Conservation (phyloP, 2,797 vertebrate species). For the Periophthalmus magnuspinnatus region DNA sequence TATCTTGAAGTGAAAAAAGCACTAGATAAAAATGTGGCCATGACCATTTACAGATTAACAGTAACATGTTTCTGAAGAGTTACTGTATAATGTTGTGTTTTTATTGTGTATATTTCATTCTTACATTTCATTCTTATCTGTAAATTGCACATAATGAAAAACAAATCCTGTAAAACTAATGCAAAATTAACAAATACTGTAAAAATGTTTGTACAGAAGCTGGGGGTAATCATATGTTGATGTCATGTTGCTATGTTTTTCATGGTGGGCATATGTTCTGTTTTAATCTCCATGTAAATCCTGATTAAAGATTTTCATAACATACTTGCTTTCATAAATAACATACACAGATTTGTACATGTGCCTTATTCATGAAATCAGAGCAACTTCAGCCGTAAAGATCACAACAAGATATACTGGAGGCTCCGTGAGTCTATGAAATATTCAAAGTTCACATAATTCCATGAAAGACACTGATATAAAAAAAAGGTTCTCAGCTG, state of each 20-base stretch:
- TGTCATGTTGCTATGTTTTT: not conserved
- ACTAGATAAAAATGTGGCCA: too few species aligned
- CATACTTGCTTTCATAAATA: slow-evolving; percentile 16
- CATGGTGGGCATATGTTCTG: slow-evolving; percentile 24
- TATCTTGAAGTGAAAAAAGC: too few species aligned
- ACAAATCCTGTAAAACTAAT: too few species aligned
- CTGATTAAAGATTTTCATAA: slow-evolving; percentile 22
- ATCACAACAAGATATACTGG: not conserved
- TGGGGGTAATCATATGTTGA: slow-evolving; percentile 1
- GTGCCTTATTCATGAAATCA: slow-evolving; percentile 11
- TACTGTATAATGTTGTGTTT: too few species aligned
- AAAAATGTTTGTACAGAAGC: not conserved
- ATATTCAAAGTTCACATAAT: not conserved
- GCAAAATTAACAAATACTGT: not conserved
- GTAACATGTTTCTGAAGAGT: too few species aligned
- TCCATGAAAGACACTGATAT: not conserved
- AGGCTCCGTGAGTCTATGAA: too few species aligned
- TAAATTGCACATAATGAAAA: too few species aligned
- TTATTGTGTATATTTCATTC: too few species aligned
- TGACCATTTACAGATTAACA: too few species aligned
- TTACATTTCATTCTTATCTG: too few species aligned
- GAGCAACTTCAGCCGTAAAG: slow-evolving; percentile 2
- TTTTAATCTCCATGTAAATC: slow-evolving; percentile 28
- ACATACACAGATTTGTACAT: slow-evolving; percentile 7
- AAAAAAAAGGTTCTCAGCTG: not conserved